phyloP scores from a whole-genome alignment of 2,888 invertebrate species.

The Ophion slaviceki region DNA sequence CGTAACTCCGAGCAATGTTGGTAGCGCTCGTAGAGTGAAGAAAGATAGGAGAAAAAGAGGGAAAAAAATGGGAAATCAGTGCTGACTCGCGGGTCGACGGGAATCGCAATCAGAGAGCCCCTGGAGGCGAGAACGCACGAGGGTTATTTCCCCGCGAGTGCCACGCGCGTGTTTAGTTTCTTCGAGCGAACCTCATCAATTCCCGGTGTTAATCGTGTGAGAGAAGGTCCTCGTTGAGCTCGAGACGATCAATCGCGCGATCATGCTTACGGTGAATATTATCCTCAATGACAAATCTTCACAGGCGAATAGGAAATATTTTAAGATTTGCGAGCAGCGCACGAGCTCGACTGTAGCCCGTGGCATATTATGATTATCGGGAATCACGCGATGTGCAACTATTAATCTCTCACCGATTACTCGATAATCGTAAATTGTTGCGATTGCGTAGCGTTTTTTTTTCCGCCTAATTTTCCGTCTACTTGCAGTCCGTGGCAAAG shows the following conservation, averaged over 20 bases:
- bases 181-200: slow-evolving; percentile 26
- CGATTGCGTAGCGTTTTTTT: slow-evolving; percentile 14
- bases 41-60: neutral
- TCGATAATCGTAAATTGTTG: slow-evolving; percentile 18
- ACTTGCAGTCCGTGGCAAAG: slow-evolving; percentile 77
- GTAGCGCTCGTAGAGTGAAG: slow-evolving; percentile 10
- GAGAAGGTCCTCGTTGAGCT: slow-evolving; percentile 20
- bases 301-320: slow-evolving; percentile 3
- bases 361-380: slow-evolving; percentile 37
- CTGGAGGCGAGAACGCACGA: slow-evolving; percentile 62
- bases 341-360: neutral
- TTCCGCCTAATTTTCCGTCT: slow-evolving; percentile 27
- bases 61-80: slow-evolving; percentile 38
- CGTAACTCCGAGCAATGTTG: slow-evolving; percentile 15
- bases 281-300: slow-evolving; percentile 13
- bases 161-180: slow-evolving; percentile 57
- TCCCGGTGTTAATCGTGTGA: slow-evolving; percentile 32
- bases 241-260: slow-evolving; percentile 63
- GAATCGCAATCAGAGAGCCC: slow-evolving; percentile 62
- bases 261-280: slow-evolving; percentile 77
- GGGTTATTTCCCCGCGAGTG: slow-evolving; percentile 42
- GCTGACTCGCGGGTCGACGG: slow-evolving; percentile 32
- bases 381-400: slow-evolving; percentile 47
- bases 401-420: slow-evolving; percentile 15
- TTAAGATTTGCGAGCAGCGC: slow-evolving; percentile 2